Percentiles rank a stretch among this genome's conserved stretches.
Conservation (phyloP, 2,113 vertebrate genomes). For the Ciconia maguari region DNA sequence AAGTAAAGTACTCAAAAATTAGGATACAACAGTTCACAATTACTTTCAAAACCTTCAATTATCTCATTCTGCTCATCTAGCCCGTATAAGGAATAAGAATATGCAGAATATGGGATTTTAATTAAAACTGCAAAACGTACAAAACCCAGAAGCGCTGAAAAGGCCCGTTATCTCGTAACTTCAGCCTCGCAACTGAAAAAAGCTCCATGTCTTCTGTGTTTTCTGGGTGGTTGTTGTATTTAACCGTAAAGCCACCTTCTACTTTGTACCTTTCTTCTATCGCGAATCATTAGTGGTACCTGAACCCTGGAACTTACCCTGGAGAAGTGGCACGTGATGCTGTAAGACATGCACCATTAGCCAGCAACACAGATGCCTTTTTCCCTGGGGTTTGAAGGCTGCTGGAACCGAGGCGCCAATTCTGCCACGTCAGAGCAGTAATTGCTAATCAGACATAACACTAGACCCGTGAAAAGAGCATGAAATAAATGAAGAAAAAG, state of each 20-base stretch:
- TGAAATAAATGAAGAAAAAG: background rate
- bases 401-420: background rate
- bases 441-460: background rate
- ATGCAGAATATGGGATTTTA: background rate
- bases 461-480: background rate
- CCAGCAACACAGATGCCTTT: background rate
- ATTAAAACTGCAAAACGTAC: background rate
- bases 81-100: background rate
- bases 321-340: background rate
- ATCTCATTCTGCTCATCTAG: background rate
- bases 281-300: background rate
- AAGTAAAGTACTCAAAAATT: conserved; percentile 18
- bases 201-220: background rate
- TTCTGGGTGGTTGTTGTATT: background rate
- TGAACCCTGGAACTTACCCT: background rate
- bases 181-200: background rate
- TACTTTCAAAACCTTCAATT: conserved; percentile 36
- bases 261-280: background rate
- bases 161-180: background rate
- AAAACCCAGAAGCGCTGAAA: background rate
- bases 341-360: conserved; percentile 40
- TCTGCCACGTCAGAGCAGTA: conserved; percentile 21
- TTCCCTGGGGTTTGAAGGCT: conserved; percentile 21
- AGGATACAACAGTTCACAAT: background rate
- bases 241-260: background rate